Conservation (phyloP, 2,888 invertebrate species). For the Phortica okadai region DNA sequence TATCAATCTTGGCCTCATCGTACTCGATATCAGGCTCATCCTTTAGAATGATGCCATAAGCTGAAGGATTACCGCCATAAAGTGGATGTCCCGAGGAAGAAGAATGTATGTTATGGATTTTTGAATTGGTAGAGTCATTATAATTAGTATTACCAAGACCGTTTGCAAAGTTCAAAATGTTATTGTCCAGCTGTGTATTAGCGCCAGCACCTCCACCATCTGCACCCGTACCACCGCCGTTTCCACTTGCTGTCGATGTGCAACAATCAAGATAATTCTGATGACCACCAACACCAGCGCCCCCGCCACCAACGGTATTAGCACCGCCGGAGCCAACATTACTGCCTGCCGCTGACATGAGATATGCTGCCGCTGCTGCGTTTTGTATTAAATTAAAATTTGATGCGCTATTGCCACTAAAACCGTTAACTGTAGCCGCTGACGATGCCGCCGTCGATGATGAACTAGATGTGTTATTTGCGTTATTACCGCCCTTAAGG, state of each 20-base stretch:
- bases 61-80: constrained; percentile 81
- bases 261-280: constrained; percentile 19
- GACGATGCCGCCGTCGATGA: constrained; percentile 34
- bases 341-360: constrained; percentile 80
- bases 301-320: constrained; percentile 56
- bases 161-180: constrained; percentile 68
- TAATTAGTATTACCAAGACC: constrained; percentile 69
- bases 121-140: constrained; percentile 66
- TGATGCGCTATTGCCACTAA: constrained; percentile 71
- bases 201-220: constrained; percentile 57
- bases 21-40: constrained; percentile 88
- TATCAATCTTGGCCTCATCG: constrained; percentile 85
- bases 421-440: constrained; percentile 76
- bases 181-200: constrained; percentile 71
- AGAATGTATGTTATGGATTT: constrained; percentile 57
- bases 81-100: constrained; percentile 57
- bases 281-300: constrained; percentile 56
- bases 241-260: constrained; percentile 47
- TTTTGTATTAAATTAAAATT: constrained; percentile 80
- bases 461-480: constrained; percentile 67
- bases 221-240: constrained; percentile 44
- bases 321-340: constrained; percentile 60
- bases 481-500: constrained; percentile 85
- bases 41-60: constrained; percentile 87
- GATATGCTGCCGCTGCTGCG: constrained; percentile 80